phyloP scores from a whole-genome alignment of 2,888 invertebrate genomes.

The Microchrysa polita region DNA sequence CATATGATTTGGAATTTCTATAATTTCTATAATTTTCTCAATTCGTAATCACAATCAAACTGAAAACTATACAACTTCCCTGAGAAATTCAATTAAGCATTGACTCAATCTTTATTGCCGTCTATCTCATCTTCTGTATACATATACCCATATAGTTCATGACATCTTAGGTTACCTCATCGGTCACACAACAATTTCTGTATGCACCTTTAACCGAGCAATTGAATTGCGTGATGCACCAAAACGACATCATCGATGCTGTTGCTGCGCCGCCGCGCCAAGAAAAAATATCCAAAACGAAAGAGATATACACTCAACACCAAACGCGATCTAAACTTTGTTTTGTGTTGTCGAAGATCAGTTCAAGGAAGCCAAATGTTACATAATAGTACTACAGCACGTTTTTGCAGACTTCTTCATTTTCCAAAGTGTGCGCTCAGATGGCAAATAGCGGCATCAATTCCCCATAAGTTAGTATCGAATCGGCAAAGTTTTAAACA shows the following conservation, averaged over 20 bases:
- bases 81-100: too few relatives aligned
- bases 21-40: too few relatives aligned
- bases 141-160: too few relatives aligned
- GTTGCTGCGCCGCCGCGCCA: too few relatives aligned
- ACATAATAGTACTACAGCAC: background rate
- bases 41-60: too few relatives aligned
- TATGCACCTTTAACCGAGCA: slow-evolving; percentile 42
- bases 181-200: slow-evolving; percentile 35
- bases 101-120: too few relatives aligned
- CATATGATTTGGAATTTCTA: too few relatives aligned
- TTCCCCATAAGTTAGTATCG: slow-evolving; percentile 21
- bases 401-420: too few relatives aligned
- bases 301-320: slow-evolving; percentile 24
- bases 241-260: slow-evolving; percentile 30
- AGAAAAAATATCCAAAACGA: background rate
- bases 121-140: too few relatives aligned
- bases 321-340: background rate
- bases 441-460: background rate
- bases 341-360: slow-evolving; percentile 34
- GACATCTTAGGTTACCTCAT: slow-evolving; percentile 41
- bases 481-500: slow-evolving; percentile 8
- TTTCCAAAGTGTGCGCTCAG: too few relatives aligned
- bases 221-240: slow-evolving; percentile 50
- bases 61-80: too few relatives aligned
- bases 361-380: background rate